Conservation (phyloP, 2,888 invertebrate genomes). For the Gymnoscelis rufifasciata region DNA sequence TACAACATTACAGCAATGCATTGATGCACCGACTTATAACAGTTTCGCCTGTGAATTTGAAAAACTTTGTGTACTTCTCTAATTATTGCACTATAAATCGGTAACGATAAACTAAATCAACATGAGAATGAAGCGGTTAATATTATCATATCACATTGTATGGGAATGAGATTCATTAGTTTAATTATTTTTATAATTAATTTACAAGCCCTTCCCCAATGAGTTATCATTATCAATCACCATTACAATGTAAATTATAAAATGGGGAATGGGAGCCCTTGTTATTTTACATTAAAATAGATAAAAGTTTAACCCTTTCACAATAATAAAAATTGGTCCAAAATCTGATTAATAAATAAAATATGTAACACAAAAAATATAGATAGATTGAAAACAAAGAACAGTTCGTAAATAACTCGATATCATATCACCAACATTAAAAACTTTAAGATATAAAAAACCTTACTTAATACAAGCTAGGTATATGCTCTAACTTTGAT, state of each 20-base stretch:
- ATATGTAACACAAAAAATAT: background rate
- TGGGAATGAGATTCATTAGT: background rate
- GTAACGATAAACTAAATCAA: background rate
- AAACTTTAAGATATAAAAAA: background rate
- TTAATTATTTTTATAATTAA: background rate
- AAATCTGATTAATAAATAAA: constrained; percentile 16
- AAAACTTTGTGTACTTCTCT: background rate
- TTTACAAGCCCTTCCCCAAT: background rate
- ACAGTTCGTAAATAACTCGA: background rate
- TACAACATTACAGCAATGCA: too few species aligned
- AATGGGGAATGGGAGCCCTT: too few species aligned
- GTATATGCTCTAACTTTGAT: background rate
- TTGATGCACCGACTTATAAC: too few species aligned
- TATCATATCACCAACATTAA: background rate
- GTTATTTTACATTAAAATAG: background rate
- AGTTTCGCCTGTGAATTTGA: background rate
- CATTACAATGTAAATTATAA: too few species aligned
- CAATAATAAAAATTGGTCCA: constrained; percentile 23
- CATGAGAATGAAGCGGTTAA: background rate
- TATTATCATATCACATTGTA: background rate
- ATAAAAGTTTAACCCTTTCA: background rate
- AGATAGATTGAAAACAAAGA: background rate
- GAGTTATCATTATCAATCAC: too few species aligned
- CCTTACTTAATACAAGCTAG: background rate
- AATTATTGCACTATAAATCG: constrained; percentile 11